Base-by-base conservation (phyloP, 2,113 vertebrate species). In the Ailuropoda melanoleuca region DNA sequence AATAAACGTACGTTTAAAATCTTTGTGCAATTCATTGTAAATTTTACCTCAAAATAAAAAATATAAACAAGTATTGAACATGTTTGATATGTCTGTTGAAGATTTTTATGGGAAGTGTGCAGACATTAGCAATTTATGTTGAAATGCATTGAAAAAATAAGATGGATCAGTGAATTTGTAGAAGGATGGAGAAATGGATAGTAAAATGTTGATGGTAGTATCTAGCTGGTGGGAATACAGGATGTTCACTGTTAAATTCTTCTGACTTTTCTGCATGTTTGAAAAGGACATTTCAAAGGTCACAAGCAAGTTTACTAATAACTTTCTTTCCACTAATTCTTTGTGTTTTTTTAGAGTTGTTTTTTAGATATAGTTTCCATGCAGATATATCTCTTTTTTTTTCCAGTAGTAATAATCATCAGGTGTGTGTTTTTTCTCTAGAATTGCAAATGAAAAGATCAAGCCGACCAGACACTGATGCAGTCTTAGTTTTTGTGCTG, bases 401-500 rank as follows among this genome's bases (percentile, higher is more conserved):
- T 17, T 6, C 34, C 48, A 78, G 62, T 93, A 83, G 55, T 34
- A 37, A 75, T 90, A 93, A 93, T 88, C 56, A 78, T 60, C 2
- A 3, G 34, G 18, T 97, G 1, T 95, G 19, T 90, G 29, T 94
- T 75, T 89, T 97, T 96, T 95, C 74, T 97, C 97, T 95, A 98
- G 97, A 98, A 95, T 31, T 88, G 9, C 85, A 97, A 97, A 77
- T 48, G 88, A 95, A 17, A 26, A 68, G 90, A 72, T 62, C 55
- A 68, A 96, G 2, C 55, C 97, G 10, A 82, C 75, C 29, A 64
- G 92, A 11, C 17, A 94, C 53, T 83, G 94, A 98, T 84, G 48
- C 81, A 18, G 81, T 98, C 88, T 77, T 98, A 24, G 31, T 98
- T 26, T 98, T 98, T 85, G 96, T 97, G 70, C 66, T 98, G 74